These are phyloP conservation scores for Danionella cerebrum DNA, from an alignment of 2,113 vertebrate genomes.

Conservation along the genomic window DNA sequence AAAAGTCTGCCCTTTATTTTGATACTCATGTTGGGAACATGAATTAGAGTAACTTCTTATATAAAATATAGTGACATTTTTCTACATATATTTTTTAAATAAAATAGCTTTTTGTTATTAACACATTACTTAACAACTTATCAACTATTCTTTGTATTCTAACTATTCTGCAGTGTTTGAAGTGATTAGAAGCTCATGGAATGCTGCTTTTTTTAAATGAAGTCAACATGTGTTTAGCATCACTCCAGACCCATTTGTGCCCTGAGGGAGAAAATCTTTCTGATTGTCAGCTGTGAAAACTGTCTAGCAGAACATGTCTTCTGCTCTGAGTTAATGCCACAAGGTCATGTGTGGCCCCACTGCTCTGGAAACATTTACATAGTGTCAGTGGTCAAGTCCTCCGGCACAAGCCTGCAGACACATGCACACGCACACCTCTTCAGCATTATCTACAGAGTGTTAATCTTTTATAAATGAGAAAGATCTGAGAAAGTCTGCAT, in stretches of 20 bases:
- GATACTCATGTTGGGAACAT: too few relatives aligned
- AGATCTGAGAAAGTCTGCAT: too few relatives aligned
- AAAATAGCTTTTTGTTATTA: too few relatives aligned
- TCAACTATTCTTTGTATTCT: too few relatives aligned
- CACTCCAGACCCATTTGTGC: conserved; percentile 7
- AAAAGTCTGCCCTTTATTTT: too few relatives aligned
- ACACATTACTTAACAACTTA: too few relatives aligned
- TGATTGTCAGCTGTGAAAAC: conserved; percentile 54
- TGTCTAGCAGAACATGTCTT: conserved; percentile 47
- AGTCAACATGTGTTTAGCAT: neutral
- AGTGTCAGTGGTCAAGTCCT: conserved; percentile 32
- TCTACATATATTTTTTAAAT: too few relatives aligned
- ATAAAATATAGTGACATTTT: too few relatives aligned
- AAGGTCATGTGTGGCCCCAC: conserved; percentile 41
- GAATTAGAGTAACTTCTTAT: too few relatives aligned
- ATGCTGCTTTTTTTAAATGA: too few relatives aligned
- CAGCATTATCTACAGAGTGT: neutral
- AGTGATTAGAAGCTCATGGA: too few relatives aligned
- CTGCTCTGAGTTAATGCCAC: conserved; percentile 49
- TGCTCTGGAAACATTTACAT: conserved; percentile 46
- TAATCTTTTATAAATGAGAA: neutral
- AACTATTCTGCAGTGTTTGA: too few relatives aligned
- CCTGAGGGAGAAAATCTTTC: conserved; percentile 45
- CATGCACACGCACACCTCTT: neutral
- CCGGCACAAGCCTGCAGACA: conserved; percentile 18